Evolutionary conservation across 2,888 invertebrate species (phyloP), one percentile per base, ranked within the genome.

Genomic region (Nesidiocoris tenuis): DNA sequence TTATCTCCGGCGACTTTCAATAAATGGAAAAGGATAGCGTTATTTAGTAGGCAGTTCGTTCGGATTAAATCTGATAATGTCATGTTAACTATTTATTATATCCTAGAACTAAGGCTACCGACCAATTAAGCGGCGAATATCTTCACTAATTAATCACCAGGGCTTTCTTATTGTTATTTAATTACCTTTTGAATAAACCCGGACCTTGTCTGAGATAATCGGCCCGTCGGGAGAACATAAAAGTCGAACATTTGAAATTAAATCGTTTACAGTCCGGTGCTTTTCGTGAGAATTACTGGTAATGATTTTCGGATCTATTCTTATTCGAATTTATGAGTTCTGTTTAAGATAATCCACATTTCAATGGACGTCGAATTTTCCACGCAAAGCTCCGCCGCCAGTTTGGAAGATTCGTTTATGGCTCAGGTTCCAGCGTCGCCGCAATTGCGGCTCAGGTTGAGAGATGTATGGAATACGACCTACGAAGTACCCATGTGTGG

Each of bases 131-230:
- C 54, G 5, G 57, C 54, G 56, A 57, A 70, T 70, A 70, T 70
- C 70, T 70, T 70, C 70, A 70, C 70, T 70, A 70, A 70, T 70
- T 70, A 59, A 70, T 70, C 70, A 70, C 23, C 70, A 22, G 9
- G 59, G 70, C 21, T 59, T 24, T 59, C 70, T 57, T 70, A 70
- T 59, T 59, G 70, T 70, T 70, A 70, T 70, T 70, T 70, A 70
- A 70, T 70, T 70, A 59, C 70, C 39, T 39, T 39, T 39, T 12
- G 39, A 39, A 39, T 3, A 39, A 39, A 7, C 39, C 39, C 39
- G 39, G 39, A 39, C 39, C 39, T 39, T n/a, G n/a, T n/a, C n/a
- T n/a, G n/a, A n/a, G n/a, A n/a, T n/a, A n/a, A n/a, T n/a, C n/a
- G n/a, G n/a, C n/a, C n/a, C n/a, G n/a, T n/a, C 39, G 39, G 12